Evolutionary conservation across 2,888 invertebrate species (phyloP), one percentile per base, ranked within the genome.

Genomic region (Cryptophagus acutangulus): DNA sequence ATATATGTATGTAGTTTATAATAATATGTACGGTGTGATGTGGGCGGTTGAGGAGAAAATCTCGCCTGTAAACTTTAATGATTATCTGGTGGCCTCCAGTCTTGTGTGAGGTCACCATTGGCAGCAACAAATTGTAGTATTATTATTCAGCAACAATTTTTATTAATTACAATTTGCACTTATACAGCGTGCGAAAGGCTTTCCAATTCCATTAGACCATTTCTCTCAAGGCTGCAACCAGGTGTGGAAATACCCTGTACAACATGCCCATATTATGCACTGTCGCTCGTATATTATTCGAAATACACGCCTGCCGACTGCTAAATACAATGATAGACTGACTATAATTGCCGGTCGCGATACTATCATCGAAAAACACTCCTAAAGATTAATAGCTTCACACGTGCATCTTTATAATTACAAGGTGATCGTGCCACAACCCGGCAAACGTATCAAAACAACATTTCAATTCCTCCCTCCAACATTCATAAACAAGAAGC

Each of bases 71-170:
- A 59, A 59, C 53, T 57, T 59, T 58, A 60, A 58, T 57, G 59
- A 59, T 61, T 58, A 61, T 60, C 60, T 58, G 55, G 40, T 57
- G 58, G 58, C 61, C 59, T 51, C 56, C 50, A 54, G 58, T n/a
- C n/a, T n/a, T n/a, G 58, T 57, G 56, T 57, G 58, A 57, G 61
- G 61, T 62, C 62, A 62, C 52, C 48, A 58, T 59, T 63, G 61
- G 61, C 62, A 62, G 58, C 61, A 59, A 63, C 63, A 63, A 63
- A 62, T 62, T 60, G 60, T 62, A n/a, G n/a, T n/a, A 61, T 61
- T 62, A 62, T 62, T 63, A 63, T 62, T 61, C 63, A 63, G 57
- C 59, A 55, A 59, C 59, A 56, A 58, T 58, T 58, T 60, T 61
- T 58, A 60, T 61, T 60, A 59, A 62, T 58, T 60, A 60, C 59